phyloP scores from a whole-genome alignment of 2,113 vertebrate species.

The Platichthys stellatus region DNA sequence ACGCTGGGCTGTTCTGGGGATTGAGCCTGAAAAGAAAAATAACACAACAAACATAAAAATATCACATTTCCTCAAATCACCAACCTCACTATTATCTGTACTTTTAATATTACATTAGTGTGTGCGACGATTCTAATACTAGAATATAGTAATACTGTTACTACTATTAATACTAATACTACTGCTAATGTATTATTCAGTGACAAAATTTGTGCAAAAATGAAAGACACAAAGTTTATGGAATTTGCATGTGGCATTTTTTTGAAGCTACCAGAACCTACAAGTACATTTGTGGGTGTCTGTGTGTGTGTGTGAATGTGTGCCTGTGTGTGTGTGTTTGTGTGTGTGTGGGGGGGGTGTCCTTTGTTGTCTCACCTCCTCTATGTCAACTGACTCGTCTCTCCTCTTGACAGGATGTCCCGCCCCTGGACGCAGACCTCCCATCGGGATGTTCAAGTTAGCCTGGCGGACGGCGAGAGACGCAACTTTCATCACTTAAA shows the following conservation, averaged over 20 bases:
- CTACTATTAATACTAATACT: too few relatives aligned
- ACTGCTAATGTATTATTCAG: too few relatives aligned
- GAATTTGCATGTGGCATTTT: too few relatives aligned
- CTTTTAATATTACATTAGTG: too few relatives aligned
- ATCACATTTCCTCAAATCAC: too few relatives aligned
- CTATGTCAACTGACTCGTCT: slow-evolving; percentile 87
- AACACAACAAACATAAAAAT: background rate
- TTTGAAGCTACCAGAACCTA: background rate
- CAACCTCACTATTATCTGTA: too few relatives aligned
- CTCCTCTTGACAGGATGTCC: slow-evolving; percentile 95
- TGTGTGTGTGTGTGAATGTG: background rate
- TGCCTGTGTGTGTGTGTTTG: background rate
- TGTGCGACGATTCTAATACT: background rate
- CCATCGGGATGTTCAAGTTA: slow-evolving; percentile 99
- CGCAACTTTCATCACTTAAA: slow-evolving; percentile 10
- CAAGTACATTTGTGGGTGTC: too few relatives aligned
- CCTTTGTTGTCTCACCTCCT: slow-evolving; percentile 85
- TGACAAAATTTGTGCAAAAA: too few relatives aligned
- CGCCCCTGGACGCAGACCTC: slow-evolving; percentile 95
- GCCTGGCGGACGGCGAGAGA: slow-evolving; percentile 84
- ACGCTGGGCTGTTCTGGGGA: slow-evolving; percentile 51
- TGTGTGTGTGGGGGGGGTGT: background rate
- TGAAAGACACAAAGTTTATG: too few relatives aligned
- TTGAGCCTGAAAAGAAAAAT: slow-evolving; percentile 29
- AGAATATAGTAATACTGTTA: too few relatives aligned